Evolutionary conservation across 2,888 invertebrate genomes (phyloP).

Genomic region (Leptopilina syphax): DNA sequence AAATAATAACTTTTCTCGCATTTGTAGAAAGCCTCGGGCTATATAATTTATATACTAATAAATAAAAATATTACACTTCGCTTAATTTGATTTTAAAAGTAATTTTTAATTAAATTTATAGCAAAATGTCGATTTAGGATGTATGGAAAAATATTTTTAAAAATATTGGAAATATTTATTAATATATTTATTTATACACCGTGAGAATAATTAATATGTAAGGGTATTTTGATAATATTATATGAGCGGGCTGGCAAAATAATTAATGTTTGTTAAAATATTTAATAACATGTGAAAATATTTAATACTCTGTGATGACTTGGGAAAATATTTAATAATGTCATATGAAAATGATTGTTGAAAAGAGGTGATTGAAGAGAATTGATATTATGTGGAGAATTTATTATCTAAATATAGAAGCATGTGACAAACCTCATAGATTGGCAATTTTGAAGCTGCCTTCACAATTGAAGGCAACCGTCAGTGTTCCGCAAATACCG

Average conservation of each 20-base stretch:
- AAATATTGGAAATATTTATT: too few species aligned
- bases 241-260: not conserved
- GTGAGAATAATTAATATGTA: constrained; percentile 1
- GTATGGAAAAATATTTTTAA: too few species aligned
- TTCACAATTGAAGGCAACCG: constrained; percentile 28
- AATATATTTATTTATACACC: not conserved
- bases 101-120: not conserved
- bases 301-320: not conserved
- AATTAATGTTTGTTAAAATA: not conserved
- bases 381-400: not conserved
- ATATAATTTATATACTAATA: too few species aligned
- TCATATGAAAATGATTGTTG: constrained; percentile 1
- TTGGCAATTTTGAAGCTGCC: constrained; percentile 28
- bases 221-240: not conserved
- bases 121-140: not conserved
- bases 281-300: not conserved
- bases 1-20: too few species aligned
- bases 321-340: not conserved
- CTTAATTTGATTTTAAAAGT: not conserved
- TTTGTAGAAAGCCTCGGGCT: too few species aligned
- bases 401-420: not conserved
- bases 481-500: constrained; percentile 21
- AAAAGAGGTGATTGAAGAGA: not conserved
- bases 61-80: not conserved
- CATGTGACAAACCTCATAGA: not conserved